phyloP scores from a whole-genome alignment of 2,888 invertebrate genomes.

The Diplazon laetatorius region DNA sequence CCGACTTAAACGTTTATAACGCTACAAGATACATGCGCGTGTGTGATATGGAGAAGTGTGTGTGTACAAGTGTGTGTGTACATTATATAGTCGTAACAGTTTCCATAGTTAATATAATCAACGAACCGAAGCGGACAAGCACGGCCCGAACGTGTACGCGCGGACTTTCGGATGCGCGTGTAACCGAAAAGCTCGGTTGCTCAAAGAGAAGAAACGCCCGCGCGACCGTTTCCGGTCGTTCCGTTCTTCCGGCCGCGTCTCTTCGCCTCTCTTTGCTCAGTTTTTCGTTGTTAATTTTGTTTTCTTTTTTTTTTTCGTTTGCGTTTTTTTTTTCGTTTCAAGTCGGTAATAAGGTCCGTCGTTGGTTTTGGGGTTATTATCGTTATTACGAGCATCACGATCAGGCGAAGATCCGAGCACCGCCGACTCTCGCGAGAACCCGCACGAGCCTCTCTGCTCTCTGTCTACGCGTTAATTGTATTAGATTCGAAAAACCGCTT shows the following conservation, averaged over 20 bases:
- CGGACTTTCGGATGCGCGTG: conserved; percentile 47
- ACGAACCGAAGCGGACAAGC: conserved; percentile 43
- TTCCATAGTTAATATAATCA: no score
- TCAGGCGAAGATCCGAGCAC: conserved; percentile 71
- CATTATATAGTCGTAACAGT: no score
- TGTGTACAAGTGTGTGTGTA: no score
- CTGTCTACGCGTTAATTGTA: conserved; percentile 13
- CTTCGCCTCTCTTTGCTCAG: conserved; percentile 51
- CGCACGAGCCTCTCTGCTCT: conserved; percentile 38
- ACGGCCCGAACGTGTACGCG: conserved; percentile 33
- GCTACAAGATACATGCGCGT: no score
- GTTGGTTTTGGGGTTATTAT: conserved; percentile 67
- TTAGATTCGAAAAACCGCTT: conserved; percentile 69
- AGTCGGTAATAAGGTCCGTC: conserved; percentile 52
- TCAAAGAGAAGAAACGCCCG: conserved; percentile 70
- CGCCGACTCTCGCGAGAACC: conserved; percentile 49
- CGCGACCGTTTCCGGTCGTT: conserved; percentile 73
- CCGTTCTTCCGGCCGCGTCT: conserved; percentile 60
- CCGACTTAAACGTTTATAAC: no score
- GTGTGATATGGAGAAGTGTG: no score
- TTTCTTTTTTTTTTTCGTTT: conserved; percentile 40
- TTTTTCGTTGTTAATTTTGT: conserved; percentile 44
- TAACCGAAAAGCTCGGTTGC: conserved; percentile 55
- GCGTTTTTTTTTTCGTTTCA: conserved; percentile 1
- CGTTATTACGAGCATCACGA: conserved; percentile 74